A percentile compares a stretch with the other conserved stretches of the same genome.
Evolutionary conservation across 1,140 invertebrate genomes (phyloP).

Genomic region (Atta cephalotes): DNA sequence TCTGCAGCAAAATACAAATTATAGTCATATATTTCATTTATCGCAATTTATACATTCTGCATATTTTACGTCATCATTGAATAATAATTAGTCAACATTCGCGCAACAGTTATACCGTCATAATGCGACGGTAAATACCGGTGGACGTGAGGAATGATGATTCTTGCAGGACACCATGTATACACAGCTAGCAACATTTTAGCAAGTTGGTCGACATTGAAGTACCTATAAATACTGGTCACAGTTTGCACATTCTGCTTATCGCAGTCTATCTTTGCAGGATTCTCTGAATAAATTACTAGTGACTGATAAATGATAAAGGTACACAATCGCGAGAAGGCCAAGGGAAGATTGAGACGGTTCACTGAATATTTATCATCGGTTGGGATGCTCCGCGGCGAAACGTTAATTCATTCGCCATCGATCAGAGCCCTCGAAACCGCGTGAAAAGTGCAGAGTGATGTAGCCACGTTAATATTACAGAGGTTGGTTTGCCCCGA

Average conservation of each 20-base stretch:
- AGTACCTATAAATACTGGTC: not conserved
- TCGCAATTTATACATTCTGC: not conserved
- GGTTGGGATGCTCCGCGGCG: conserved; percentile 1
- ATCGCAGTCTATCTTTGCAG: not conserved
- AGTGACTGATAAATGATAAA: conserved; percentile 42
- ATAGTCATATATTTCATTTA: not conserved
- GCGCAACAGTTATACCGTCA: not conserved
- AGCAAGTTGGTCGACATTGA: conserved; percentile 2
- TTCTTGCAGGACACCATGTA: not conserved
- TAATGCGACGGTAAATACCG: not conserved
- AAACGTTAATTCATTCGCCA: conserved; percentile 57
- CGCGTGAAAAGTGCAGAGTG: conserved; percentile 55
- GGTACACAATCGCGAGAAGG: conserved; percentile 18
- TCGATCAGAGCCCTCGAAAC: conserved; percentile 44
- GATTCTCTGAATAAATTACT: conserved; percentile 29
- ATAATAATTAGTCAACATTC: not conserved
- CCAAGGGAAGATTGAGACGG: conserved; percentile 13
- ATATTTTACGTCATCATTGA: not conserved
- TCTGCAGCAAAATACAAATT: not conserved
- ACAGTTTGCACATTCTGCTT: conserved; percentile 18
- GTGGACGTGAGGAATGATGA: not conserved
- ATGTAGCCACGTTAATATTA: conserved; percentile 54
- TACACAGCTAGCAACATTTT: not conserved
- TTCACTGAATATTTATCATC: conserved; percentile 54
- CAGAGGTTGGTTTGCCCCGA: not conserved